phyloP scores from a whole-genome alignment of 2,797 vertebrate species.

The Lindbergichthys nudifrons region DNA sequence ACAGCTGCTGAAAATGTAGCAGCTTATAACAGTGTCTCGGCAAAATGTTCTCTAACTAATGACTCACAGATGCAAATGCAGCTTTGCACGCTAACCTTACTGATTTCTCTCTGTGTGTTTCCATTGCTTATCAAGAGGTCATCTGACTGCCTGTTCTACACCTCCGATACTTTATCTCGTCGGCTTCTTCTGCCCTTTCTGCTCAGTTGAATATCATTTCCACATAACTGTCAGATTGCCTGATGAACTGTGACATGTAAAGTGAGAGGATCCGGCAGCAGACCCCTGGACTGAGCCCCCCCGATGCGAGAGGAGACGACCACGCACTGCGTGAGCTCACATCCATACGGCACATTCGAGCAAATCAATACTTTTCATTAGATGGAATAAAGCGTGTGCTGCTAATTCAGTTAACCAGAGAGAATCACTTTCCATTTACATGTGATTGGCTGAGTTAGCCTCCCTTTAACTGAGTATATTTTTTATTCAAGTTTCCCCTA shows the following conservation, averaged over 20 bases:
- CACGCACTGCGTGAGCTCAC: constrained; percentile 40
- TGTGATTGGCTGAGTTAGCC: constrained; percentile 36
- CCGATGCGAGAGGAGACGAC: constrained; percentile 46
- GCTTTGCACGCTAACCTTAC: too few relatives aligned
- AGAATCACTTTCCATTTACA: constrained; percentile 43
- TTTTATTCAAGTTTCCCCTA: constrained; percentile 29
- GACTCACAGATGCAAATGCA: constrained; percentile 13
- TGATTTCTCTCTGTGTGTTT: constrained; percentile 10
- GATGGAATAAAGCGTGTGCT: constrained; percentile 31
- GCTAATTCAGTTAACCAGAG: constrained; percentile 37
- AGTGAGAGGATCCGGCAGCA: constrained; percentile 51
- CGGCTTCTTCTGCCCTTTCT: constrained; percentile 24
- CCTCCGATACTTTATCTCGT: constrained; percentile 15
- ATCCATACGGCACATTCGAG: constrained; percentile 34
- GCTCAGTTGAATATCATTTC: constrained; percentile 18
- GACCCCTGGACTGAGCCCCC: constrained; percentile 42
- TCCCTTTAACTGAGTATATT: constrained; percentile 33
- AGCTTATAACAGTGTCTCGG: neutral
- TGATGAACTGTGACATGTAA: constrained; percentile 19
- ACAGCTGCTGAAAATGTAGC: constrained; percentile 29
- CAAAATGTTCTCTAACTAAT: constrained; percentile 15
- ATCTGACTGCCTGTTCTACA: constrained; percentile 6
- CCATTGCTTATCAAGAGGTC: constrained; percentile 3
- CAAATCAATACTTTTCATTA: constrained; percentile 63
- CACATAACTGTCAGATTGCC: constrained; percentile 10